Conservation (phyloP, 2,797 vertebrate species). For the Darevskia mixta region DNA sequence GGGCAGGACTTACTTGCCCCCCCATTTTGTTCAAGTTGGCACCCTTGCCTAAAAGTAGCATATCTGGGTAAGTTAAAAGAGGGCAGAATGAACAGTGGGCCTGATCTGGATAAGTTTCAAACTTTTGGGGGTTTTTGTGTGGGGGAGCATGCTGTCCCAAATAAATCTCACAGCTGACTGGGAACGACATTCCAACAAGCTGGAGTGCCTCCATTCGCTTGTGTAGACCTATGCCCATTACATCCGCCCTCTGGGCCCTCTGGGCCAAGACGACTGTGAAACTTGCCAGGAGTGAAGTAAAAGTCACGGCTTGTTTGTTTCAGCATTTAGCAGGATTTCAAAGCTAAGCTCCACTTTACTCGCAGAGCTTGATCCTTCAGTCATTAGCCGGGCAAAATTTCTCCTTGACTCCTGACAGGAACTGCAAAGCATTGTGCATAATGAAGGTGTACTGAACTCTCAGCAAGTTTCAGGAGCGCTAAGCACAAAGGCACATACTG, state of each 20-base stretch:
- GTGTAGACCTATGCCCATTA: no score
- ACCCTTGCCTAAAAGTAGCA: no score
- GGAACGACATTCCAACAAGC: background rate
- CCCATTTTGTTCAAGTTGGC: no score
- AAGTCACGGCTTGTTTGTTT: slow-evolving; percentile 33
- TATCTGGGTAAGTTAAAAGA: background rate
- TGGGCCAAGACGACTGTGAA: background rate
- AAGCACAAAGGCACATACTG: slow-evolving; percentile 1
- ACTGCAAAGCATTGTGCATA: background rate
- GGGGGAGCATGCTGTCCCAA: background rate
- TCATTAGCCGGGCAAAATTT: slow-evolving; percentile 18
- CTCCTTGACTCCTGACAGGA: slow-evolving; percentile 17
- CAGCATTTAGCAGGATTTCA: slow-evolving; percentile 39
- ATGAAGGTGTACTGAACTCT: slow-evolving; percentile 21
- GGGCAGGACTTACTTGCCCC: no score
- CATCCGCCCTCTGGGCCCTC: background rate
- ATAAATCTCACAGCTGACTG: background rate
- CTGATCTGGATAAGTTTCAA: no score
- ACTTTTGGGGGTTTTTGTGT: background rate
- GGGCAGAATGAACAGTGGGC: background rate
- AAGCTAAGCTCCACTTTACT: slow-evolving; percentile 19
- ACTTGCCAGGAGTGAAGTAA: background rate
- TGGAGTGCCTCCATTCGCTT: background rate
- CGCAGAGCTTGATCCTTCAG: background rate
- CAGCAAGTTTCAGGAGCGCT: slow-evolving; percentile 15